Conservation (phyloP, 2,888 invertebrate genomes). For the Chirona hameri region DNA sequence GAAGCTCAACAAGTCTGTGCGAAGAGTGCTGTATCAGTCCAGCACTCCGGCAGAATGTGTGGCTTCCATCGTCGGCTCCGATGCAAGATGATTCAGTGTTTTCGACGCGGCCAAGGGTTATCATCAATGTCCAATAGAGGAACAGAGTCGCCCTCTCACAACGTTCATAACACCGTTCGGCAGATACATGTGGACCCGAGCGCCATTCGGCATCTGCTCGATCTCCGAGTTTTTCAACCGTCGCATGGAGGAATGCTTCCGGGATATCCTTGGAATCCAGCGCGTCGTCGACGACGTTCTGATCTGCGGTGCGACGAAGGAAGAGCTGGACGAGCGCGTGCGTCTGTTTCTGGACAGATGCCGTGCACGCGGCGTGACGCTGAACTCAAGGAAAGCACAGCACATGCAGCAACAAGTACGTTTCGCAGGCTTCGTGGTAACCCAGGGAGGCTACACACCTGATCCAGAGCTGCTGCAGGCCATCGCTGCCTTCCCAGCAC, state of each 20-base stretch:
- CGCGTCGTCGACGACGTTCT: conserved; percentile 1
- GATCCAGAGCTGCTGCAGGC: not conserved
- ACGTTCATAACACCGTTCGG: conserved; percentile 36
- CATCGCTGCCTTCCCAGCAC: not conserved
- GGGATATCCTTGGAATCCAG: not conserved
- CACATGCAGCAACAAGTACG: not conserved
- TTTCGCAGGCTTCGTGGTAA: not conserved
- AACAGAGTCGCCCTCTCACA: conserved; percentile 5
- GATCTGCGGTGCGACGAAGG: not conserved
- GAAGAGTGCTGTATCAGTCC: conserved; percentile 24
- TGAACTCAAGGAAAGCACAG: not conserved
- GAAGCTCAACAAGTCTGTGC: conserved; percentile 30
- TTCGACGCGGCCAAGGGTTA: conserved; percentile 34
- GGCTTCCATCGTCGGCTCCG: not conserved
- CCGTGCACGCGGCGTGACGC: not conserved
- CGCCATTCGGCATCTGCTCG: conserved; percentile 30
- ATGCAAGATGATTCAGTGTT: conserved; percentile 29
- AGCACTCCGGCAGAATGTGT: not conserved
- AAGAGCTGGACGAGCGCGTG: not conserved
- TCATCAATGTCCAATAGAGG: conserved; percentile 30
- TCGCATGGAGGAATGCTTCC: conserved; percentile 24
- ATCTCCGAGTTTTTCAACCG: conserved; percentile 1
- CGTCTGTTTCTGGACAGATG: not conserved
- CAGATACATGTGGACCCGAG: conserved; percentile 28
- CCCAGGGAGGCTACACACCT: not conserved